Base-by-base conservation (phyloP, 1,140 invertebrate species). In the Prorops nasuta region DNA sequence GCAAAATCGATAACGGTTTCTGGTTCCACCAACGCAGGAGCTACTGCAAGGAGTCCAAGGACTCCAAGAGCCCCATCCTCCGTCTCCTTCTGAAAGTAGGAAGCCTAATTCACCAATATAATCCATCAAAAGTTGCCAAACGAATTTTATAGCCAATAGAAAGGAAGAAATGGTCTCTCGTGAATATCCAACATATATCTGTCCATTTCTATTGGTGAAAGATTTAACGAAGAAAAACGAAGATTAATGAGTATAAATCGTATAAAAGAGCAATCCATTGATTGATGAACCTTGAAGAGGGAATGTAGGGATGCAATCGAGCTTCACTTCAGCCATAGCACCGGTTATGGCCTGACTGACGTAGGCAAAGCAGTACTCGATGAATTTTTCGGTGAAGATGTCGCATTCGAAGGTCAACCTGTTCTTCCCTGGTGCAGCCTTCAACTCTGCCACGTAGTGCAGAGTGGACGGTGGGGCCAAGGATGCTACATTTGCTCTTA, bases 331-430 rank as follows among this genome's bases (percentile, higher is more conserved):
- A 6, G 86, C 83, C 42, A 92, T 89, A 1, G 90, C 89, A 1
- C 88, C 88, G 1, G 84, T 90, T 19, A 89, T 85, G 0, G 89
- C 86, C 53, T 90, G 85, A 34, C 86, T 91, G 3, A 91, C 88
- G 66, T 92, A 92, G 40, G 89, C 84, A 72, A 92, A 92, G 72
- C 90, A 92, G 59, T 92, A 92, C 61, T 91, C 89, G 22, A 90
- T 84, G 64, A 84, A 92, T 32, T 84, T 80, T 69, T 91, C 89
- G 16, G 83, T 86, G 72, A 92, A 91, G 1, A 90, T 78, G n/a
- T 90, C 86, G 63, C 89, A 92, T 67, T 86, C 85, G 70, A 92
- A 91, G 14, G 84, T 82, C 1, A 90, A 73, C 15, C 83, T 85
- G 68, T 91, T 87, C 55, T 84, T 83, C 8, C 87, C 88, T 31